Percentiles rank a stretch among this genome's conserved stretches.
Evolutionary conservation across 2,797 vertebrate genomes (phyloP).

Genomic region (Lacerta bilineata): DNA sequence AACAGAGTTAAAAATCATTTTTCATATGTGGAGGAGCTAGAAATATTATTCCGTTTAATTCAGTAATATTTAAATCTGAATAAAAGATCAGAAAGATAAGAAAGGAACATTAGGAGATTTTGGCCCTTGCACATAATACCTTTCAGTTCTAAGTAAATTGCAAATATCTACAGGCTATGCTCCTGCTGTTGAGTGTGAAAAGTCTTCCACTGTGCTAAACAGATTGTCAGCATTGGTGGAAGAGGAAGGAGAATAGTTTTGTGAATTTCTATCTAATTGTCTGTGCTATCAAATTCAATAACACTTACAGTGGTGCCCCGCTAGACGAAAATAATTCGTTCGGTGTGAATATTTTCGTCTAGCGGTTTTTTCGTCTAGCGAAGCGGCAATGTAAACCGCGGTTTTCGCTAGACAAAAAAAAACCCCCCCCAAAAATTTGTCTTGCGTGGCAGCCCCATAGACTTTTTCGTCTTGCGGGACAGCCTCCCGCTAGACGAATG

Average conservation of each 20-base stretch:
- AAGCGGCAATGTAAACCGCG: no score
- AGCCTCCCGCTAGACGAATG: no score
- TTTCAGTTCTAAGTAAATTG: not conserved
- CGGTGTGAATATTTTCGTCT: no score
- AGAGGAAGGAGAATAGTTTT: not conserved
- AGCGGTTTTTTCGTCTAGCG: no score
- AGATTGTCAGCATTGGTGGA: not conserved
- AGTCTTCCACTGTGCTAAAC: not conserved
- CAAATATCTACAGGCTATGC: not conserved
- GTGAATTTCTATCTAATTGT: not conserved
- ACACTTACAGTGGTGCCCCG: not conserved
- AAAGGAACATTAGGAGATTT: conserved; percentile 5
- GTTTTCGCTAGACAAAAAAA: no score
- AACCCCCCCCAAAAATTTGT: no score
- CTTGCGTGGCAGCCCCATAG: no score
- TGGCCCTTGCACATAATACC: not conserved
- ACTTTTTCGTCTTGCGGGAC: no score
- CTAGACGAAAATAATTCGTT: no score
- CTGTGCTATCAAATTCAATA: no score
- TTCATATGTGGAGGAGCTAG: not conserved
- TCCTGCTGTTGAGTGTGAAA: not conserved
- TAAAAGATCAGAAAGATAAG: not conserved
- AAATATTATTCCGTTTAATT: not conserved
- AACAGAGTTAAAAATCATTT: not conserved
- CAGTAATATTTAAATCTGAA: not conserved